Percentiles rank a stretch among this genome's conserved stretches.
Evolutionary conservation across 2,113 vertebrate genomes (phyloP).

Genomic region (Prunella fulvescens): DNA sequence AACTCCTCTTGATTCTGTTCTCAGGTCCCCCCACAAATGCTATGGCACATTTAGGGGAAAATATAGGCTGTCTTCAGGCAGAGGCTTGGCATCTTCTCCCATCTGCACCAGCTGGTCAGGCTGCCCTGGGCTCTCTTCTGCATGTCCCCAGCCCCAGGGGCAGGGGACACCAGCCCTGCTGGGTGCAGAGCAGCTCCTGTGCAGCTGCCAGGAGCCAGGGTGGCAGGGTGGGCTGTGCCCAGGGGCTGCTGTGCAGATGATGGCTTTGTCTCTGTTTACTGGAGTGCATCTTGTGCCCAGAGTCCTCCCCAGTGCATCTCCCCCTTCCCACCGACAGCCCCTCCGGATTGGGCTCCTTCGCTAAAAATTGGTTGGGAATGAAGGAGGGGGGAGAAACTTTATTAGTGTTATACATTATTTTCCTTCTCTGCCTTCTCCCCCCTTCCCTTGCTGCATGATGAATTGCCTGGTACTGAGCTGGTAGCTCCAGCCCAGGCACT

Average conservation of each 20-base stretch:
- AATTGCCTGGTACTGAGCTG: slow-evolving; percentile 78
- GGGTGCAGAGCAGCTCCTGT: background rate
- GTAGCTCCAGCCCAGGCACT: slow-evolving; percentile 77
- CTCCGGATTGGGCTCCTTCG: slow-evolving; percentile 67
- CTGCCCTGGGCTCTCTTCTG: background rate
- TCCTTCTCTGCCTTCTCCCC: slow-evolving; percentile 58
- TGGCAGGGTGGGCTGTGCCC: background rate
- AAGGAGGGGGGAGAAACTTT: slow-evolving; percentile 67
- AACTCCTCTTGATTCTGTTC: rapidly evolving
- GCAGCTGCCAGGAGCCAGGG: background rate
- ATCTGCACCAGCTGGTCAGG: background rate
- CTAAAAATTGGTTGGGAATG: slow-evolving; percentile 75
- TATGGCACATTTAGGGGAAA: background rate
- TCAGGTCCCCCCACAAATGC: no score
- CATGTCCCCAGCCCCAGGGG: background rate
- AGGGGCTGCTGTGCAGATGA: slow-evolving; percentile 6
- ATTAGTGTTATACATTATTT: slow-evolving; percentile 80
- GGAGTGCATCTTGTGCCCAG: slow-evolving; percentile 54
- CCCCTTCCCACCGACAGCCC: background rate
- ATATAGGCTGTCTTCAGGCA: rapidly evolving
- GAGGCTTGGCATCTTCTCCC: background rate
- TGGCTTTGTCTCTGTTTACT: slow-evolving; percentile 62
- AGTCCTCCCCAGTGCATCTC: slow-evolving; percentile 28
- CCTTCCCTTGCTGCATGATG: slow-evolving; percentile 70
- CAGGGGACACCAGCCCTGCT: background rate